Evolutionary conservation across 2,113 vertebrate genomes (phyloP), one percentile per base, ranked within the genome.

Genomic region (Gasterosteus aculeatus): DNA sequence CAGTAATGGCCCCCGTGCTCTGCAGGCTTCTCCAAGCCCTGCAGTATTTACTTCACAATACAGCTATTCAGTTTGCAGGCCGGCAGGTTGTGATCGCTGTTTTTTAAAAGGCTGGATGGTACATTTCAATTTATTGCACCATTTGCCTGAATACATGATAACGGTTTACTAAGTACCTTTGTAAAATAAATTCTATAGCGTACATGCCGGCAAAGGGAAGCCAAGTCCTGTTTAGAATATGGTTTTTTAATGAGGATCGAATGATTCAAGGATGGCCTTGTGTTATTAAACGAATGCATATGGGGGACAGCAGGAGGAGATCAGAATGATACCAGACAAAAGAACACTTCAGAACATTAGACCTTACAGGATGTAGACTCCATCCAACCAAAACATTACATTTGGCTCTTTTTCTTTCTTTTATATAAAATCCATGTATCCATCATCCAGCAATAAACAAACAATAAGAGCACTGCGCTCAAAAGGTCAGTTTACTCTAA

Each of bases 111-210:
- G 56, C 72, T 39, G 44, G 39, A 74, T 46, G 62, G 66, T 35
- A 72, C 80, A 62, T 87, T 83, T 80, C 8, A 69, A 29, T 82
- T 88, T 80, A 84, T 64, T 47, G 75, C 67, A 38, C 29, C 14
- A 19, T 39, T 77, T 71, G n/a, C 67, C 57, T 77, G 57, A 80
- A 69, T 39, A 73, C 57, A 29, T 4, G n/a, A 9, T 67, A 72
- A 82, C 63, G 47, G 39, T 76, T 74, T 56, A 44, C 44, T 66
- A 6, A 12, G 65, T 29, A 29, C 66, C 29, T 14, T 22, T 7
- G 18, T 29, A 26, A 5, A 39, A 31, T 53, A 11, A 22, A 51
- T 9, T 8, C 62, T 18, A 33, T n/a, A 39, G 12, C 57, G 16
- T 49, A 18, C n/a, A 66, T 16, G 16, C 19, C 63, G 26, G 11